Base-by-base conservation (phyloP, 2,797 vertebrate genomes). In the Bradypodion ventrale region DNA sequence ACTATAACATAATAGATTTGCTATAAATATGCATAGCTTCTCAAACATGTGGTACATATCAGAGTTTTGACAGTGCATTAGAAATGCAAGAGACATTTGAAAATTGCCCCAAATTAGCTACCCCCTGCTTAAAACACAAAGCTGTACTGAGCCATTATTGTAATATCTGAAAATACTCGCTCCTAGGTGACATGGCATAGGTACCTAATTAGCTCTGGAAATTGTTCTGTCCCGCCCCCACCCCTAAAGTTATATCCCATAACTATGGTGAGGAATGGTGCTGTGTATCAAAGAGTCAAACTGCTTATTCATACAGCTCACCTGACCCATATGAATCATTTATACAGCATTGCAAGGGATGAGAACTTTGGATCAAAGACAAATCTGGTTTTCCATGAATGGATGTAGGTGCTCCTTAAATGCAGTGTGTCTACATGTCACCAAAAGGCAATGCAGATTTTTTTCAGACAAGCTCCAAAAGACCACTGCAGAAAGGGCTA, bases 1-100 rank as follows among this genome's bases (percentile, higher is more conserved):
- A 88, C 83, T 75, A 40, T 68, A 85, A 91, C 92, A 91, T 86
- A 91, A 88, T 23, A n/a, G 66, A 40, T 73, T n/a, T 80, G 6
- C 75, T 89, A 65, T 13, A 91, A 83, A 66, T 78, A 79, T 32
- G 62, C 49, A 79, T 84, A 84, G 56, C 16, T 0, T 79, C 80
- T 82, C 82, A 90, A 91, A 62, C 82, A 68, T 83, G 79, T 56
- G 81, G 66, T 87, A 88, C 87, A 79, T 63, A 85, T 78, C 80
- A 35, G 62, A 88, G 60, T 90, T 90, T 87, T 87, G 85, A 88
- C 77, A 86, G 78, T 68, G 19, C 16, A 0, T 89, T 82, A 84
- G 49, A 92, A 74, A 69, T 87, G 89, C 87, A 90, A 40, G 42
- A 60, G 40, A 70, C 32, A 77, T 62, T 77, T 62, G 32, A 37